Evolutionary conservation across 2,797 vertebrate genomes (phyloP), one percentile per base, ranked within the genome.

Genomic region (Toxotes lorentzi): DNA sequence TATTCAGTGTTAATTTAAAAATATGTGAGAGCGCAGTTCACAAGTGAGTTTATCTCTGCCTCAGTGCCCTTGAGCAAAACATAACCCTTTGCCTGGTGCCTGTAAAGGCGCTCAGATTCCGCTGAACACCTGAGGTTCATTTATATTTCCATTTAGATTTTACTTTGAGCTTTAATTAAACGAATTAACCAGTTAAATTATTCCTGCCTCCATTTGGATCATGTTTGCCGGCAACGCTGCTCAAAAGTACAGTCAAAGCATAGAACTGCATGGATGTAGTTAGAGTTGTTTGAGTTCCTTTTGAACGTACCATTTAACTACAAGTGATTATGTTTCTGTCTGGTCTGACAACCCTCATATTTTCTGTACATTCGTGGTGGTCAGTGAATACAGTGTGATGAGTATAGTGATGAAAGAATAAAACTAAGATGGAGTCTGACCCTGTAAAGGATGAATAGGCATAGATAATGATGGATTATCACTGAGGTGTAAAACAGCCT

Each of bases 151-250:
- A 70, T 79, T 82, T 40, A 51, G n/a, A 72, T 66, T 68, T 65
- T 4, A 67, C 62, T 34, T 23, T 38, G 68, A 76, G 77, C 75
- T 78, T 79, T 58, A 79, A 81, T 74, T 77, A 30, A 30, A 30
- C 2, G 27, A 30, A 30, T 30, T 4, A 64, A 71, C 17, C 58
- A 45, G 21, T 71, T 69, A 23, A 79, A 67, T 59, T 30, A 69
- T 51, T 41, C 19, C 53, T 47, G 4, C 64, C 47, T 73, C 51
- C 56, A 53, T 35, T 63, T 58, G 35, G 63, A 66, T 64, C 30
- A 16, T 48, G 73, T 70, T n/a, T 64, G 45, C 53, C 63, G 62
- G 43, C 23, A 68, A 12, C 4, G 73, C 64, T 62, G 65, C 62
- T 54, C 57, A 41, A 67, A 66, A 65, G 66, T 61, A 0, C 23